Conservation (phyloP, 2,888 invertebrate genomes). For the Myathropa florea region DNA sequence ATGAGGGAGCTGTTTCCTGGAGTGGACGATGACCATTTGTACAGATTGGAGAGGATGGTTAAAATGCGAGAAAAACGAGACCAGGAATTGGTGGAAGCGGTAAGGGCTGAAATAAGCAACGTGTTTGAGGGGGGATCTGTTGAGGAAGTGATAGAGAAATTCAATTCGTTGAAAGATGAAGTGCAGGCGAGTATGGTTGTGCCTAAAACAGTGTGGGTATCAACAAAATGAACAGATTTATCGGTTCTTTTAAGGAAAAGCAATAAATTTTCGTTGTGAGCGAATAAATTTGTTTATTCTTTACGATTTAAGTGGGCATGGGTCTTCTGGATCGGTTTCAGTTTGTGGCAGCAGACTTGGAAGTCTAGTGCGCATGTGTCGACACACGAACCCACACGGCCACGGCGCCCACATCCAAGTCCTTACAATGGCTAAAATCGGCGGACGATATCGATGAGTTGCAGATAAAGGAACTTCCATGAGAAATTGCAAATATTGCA, state of each 20-base stretch:
- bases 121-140: background rate
- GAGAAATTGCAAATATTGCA: too few species aligned
- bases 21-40: constrained; percentile 89
- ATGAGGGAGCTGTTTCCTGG: constrained; percentile 89
- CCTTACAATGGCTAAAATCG: too few species aligned
- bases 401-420: too few species aligned
- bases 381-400: too few species aligned
- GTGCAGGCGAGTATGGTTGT: background rate
- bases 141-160: constrained; percentile 23
- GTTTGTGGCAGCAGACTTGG: too few species aligned
- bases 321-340: too few species aligned
- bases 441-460: too few species aligned
- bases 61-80: constrained; percentile 75
- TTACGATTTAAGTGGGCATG: background rate
- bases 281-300: background rate
- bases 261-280: background rate
- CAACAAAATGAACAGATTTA: background rate
- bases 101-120: constrained; percentile 73
- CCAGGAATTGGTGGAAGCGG: constrained; percentile 72
- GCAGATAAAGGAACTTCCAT: too few species aligned
- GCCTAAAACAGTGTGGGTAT: background rate
- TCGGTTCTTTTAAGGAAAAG: background rate
- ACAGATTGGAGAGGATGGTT: constrained; percentile 85
- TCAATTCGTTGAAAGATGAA: constrained; percentile 9
- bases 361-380: too few species aligned